A percentile compares a stretch with the other conserved stretches of the same genome.
These are phyloP conservation scores for Asobara japonica DNA, from an alignment of 1,140 invertebrate species.

Conservation along the genomic window DNA sequence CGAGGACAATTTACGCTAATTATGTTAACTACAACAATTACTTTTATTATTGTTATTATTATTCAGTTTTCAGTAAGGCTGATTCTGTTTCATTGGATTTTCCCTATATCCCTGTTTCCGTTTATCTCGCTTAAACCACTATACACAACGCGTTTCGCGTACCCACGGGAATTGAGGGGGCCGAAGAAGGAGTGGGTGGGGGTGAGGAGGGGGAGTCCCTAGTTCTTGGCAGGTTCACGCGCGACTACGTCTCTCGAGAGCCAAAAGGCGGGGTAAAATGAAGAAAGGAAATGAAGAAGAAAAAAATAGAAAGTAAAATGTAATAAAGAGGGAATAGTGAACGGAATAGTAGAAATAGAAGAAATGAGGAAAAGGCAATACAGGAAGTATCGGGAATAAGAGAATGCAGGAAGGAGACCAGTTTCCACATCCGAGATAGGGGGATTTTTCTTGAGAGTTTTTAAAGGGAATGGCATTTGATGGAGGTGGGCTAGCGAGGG, in stretches of 20 bases:
- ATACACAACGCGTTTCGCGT: slow-evolving; percentile 28
- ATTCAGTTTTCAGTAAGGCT: too few relatives aligned
- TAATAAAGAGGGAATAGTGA: not conserved
- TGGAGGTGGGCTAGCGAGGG: too few relatives aligned
- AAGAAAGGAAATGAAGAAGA: slow-evolving; percentile 1
- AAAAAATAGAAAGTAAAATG: not conserved
- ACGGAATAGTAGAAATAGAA: not conserved
- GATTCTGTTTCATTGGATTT: slow-evolving; percentile 51
- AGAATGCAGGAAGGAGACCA: slow-evolving; percentile 7
- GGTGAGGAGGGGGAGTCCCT: too few relatives aligned
- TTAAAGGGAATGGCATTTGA: not conserved
- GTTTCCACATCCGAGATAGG: slow-evolving; percentile 14
- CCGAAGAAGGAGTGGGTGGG: too few relatives aligned
- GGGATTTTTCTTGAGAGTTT: slow-evolving; percentile 4
- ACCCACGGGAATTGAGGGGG: slow-evolving; percentile 38
- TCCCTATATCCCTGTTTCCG: slow-evolving; percentile 45
- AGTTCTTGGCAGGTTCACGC: slow-evolving; percentile 27
- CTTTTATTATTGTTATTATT: too few relatives aligned
- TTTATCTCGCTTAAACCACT: slow-evolving; percentile 48
- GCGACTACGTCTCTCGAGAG: slow-evolving; percentile 28
- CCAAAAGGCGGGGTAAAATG: not conserved
- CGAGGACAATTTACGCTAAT: too few relatives aligned
- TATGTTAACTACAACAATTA: too few relatives aligned
- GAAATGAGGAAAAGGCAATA: slow-evolving; percentile 22
- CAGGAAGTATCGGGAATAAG: slow-evolving; percentile 21